Conservation (phyloP, 2,888 invertebrate species). For the Oscheius sp. region DNA sequence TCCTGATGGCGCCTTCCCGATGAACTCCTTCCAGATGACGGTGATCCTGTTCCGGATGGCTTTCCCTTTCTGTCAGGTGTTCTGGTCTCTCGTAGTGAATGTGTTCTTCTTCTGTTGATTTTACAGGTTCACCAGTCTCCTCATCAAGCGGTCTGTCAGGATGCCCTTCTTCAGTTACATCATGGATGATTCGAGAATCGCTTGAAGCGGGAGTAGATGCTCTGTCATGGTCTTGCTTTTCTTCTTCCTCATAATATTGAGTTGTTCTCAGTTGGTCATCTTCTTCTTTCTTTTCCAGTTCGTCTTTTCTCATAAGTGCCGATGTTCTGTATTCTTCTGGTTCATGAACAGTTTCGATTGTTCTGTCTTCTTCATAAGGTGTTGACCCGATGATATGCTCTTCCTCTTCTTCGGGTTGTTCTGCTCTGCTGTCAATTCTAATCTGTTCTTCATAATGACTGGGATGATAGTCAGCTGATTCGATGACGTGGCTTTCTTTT, state of each 20-base stretch:
- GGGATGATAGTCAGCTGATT: slow-evolving; percentile 3
- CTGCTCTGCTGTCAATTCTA: neutral
- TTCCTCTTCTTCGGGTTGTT: slow-evolving; percentile 22
- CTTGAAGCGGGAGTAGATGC: slow-evolving; percentile 20
- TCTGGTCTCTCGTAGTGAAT: neutral
- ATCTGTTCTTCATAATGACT: slow-evolving; percentile 10
- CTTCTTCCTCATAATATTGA: neutral
- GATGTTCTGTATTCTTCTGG: slow-evolving; percentile 10
- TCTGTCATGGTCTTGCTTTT: slow-evolving; percentile 22
- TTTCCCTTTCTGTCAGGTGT: neutral
- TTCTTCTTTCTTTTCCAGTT: neutral
- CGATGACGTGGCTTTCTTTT: neutral
- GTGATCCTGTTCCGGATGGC: neutral
- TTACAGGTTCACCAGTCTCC: neutral
- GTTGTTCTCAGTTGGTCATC: neutral
- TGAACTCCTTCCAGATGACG: neutral
- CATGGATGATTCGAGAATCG: slow-evolving; percentile 32
- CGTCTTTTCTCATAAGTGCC: neutral
- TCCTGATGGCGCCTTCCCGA: too few species aligned
- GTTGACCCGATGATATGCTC: slow-evolving; percentile 22
- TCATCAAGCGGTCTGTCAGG: neutral
- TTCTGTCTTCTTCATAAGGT: slow-evolving; percentile 13
- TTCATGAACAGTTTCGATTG: slow-evolving; percentile 13
- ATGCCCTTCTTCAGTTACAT: slow-evolving; percentile 1
- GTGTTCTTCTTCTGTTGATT: neutral